phyloP scores from a whole-genome alignment of 92 coral and sea anemone genomes.

The Scolanthus callimorphus region DNA sequence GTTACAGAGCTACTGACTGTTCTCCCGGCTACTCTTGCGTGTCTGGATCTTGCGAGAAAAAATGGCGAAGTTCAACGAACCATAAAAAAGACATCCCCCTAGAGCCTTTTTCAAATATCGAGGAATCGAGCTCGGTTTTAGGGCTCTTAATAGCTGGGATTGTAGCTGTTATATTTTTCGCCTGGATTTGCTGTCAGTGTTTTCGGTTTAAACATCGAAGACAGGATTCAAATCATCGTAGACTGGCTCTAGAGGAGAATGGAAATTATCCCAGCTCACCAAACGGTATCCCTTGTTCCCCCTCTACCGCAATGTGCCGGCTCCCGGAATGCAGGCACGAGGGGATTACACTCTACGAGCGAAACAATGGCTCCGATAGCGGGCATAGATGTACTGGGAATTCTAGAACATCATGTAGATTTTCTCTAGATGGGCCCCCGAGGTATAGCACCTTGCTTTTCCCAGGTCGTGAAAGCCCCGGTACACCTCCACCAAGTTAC shows the following conservation, averaged over 20 bases:
- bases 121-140: slow-evolving; percentile 35
- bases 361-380: neutral
- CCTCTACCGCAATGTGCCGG: neutral
- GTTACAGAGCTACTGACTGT: slow-evolving; percentile 8
- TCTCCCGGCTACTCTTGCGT: slow-evolving; percentile 15
- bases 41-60: slow-evolving; percentile 17
- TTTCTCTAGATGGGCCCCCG: slow-evolving; percentile 28
- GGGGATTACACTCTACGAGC: slow-evolving; percentile 1
- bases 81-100: slow-evolving; percentile 8
- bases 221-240: slow-evolving; percentile 9
- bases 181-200: slow-evolving; percentile 44
- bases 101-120: slow-evolving; percentile 29
- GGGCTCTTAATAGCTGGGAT: slow-evolving; percentile 30
- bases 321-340: slow-evolving; percentile 7
- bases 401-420: slow-evolving; percentile 16
- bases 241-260: neutral
- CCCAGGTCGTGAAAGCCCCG: neutral
- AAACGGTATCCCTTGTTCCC: slow-evolving; percentile 3
- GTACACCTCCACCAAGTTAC: slow-evolving; percentile 36
- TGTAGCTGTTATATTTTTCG: slow-evolving; percentile 26
- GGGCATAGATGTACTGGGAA: too few species aligned
- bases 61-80: slow-evolving; percentile 22
- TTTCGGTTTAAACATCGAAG: slow-evolving; percentile 25
- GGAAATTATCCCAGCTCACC: neutral
- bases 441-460: slow-evolving; percentile 23